Percentiles rank a stretch among this genome's conserved stretches.
phyloP scores from a whole-genome alignment of 1,140 invertebrate species.

The Neotoxoptera formosana region DNA sequence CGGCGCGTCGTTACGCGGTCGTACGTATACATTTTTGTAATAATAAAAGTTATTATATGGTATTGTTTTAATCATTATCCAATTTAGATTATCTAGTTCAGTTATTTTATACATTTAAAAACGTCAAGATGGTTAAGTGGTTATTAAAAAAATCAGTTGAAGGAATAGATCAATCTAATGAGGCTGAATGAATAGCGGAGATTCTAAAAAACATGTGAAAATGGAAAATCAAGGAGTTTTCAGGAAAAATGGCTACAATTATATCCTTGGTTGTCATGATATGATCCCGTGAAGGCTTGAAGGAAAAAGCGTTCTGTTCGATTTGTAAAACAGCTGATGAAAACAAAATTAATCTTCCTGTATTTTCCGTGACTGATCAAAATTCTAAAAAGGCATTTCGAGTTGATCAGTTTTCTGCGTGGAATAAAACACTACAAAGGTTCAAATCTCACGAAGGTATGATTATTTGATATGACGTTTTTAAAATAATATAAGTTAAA shows the following conservation, averaged over 20 bases:
- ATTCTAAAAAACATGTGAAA: not conserved
- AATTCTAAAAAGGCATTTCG: not conserved
- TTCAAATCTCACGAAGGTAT: constrained; percentile 4
- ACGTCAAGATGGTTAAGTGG: too few relatives aligned
- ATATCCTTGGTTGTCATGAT: not conserved
- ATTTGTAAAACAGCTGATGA: not conserved
- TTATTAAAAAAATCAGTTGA: too few relatives aligned
- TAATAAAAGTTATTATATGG: too few relatives aligned
- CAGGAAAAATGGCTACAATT: not conserved
- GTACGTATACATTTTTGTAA: too few relatives aligned
- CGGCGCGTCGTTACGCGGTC: too few relatives aligned
- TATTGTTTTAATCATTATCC: too few relatives aligned
- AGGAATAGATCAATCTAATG: too few relatives aligned
- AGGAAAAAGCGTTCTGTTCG: not conserved
- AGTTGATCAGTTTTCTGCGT: not conserved
- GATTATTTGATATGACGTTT: not conserved
- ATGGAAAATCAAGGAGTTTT: not conserved
- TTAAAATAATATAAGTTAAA: too few relatives aligned
- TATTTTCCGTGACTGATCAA: not conserved
- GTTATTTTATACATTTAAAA: too few relatives aligned
- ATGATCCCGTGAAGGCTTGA: not conserved
- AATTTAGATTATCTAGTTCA: too few relatives aligned
- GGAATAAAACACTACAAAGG: constrained; percentile 16
- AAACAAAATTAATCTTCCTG: not conserved
- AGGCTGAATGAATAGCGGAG: not conserved